Conservation (phyloP, 2,797 vertebrate genomes). For the Odontamblyopus rebecca region DNA sequence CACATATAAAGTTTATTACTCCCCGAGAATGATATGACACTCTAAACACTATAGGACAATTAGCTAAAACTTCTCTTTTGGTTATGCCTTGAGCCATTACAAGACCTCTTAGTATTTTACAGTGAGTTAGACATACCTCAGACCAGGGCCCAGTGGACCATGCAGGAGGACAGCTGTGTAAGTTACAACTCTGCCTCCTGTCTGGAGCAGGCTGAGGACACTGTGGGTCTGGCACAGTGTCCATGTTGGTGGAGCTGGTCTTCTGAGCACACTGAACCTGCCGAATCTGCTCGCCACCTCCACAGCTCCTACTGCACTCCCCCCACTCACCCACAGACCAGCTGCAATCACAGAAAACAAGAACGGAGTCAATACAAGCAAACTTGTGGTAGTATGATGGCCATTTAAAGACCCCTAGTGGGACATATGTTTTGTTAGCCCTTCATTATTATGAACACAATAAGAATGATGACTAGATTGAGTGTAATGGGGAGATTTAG, state of each 20-base stretch:
- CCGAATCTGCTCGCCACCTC: conserved; percentile 80
- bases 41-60: background rate
- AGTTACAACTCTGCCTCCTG: conserved; percentile 76
- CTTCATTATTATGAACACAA: background rate
- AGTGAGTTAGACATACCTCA: conserved; percentile 74
- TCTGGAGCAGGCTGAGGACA: conserved; percentile 72
- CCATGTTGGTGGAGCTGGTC: conserved; percentile 59
- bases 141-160: conserved; percentile 86
- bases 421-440: background rate
- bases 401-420: background rate
- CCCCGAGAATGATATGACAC: background rate
- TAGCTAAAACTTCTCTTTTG: background rate
- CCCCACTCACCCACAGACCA: conserved; percentile 88
- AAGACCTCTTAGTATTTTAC: background rate
- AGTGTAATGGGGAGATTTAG: background rate
- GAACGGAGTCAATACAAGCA: conserved; percentile 56
- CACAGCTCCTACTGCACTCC: conserved; percentile 82
- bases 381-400: conserved; percentile 25
- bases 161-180: conserved; percentile 79
- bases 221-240: conserved; percentile 60
- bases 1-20: conserved; percentile 11
- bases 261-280: conserved; percentile 78
- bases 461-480: background rate
- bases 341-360: conserved; percentile 72
- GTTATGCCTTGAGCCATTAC: too few species aligned